phyloP scores from a whole-genome alignment of 2,797 vertebrate genomes.

The Cirrhinus molitorella region DNA sequence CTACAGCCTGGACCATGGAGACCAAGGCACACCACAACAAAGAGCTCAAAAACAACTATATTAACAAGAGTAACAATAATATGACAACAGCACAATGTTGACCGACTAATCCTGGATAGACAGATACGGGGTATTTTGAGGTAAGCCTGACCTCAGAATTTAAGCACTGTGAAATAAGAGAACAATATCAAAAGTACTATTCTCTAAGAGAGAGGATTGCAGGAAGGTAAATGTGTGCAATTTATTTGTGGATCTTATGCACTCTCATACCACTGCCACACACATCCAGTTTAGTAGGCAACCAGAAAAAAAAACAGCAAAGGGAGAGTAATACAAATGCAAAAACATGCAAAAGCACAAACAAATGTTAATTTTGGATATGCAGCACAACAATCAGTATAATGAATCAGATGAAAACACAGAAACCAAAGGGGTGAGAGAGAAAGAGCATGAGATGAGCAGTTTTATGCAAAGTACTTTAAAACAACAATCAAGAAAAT shows the following conservation, averaged over 20 bases:
- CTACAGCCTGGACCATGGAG: constrained; percentile 6
- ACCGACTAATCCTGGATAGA: neutral
- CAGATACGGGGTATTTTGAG: neutral
- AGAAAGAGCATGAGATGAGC: neutral
- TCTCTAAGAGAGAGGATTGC: neutral
- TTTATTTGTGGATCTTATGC: neutral
- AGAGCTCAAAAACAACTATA: constrained; percentile 17
- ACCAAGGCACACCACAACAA: constrained; percentile 23
- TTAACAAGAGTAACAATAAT: constrained; percentile 23
- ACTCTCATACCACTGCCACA: neutral
- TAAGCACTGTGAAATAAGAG: constrained; percentile 2
- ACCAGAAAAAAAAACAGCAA: constrained; percentile 21
- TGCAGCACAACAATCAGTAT: constrained; percentile 20
- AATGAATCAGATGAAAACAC: constrained; percentile 1
- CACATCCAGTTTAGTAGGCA: constrained; percentile 12
- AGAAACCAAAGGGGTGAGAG: neutral
- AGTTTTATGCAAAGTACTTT: neutral
- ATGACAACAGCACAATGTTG: constrained; percentile 32
- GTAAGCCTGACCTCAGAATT: constrained; percentile 6
- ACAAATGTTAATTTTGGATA: constrained; percentile 36
- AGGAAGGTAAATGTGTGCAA: constrained; percentile 1
- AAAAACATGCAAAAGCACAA: constrained; percentile 44
- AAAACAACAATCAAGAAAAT: constrained; percentile 18
- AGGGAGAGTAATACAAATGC: constrained; percentile 40
- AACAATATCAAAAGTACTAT: neutral